Conservation (phyloP, 2,797 vertebrate species). For the Typhlichthys eigenmanni region DNA sequence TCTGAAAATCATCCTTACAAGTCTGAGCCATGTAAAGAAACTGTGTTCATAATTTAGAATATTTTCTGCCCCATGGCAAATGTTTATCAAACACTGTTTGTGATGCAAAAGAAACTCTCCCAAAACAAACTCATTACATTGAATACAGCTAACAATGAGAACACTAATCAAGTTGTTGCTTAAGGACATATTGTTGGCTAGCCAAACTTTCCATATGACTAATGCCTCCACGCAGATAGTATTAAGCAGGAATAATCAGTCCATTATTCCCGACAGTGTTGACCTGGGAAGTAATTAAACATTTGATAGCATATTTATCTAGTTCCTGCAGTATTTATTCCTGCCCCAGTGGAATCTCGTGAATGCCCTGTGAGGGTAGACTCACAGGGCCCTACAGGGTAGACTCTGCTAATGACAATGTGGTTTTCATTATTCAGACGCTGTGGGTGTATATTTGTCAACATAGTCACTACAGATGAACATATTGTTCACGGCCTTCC, state of each 20-base stretch:
- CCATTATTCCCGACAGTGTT: slow-evolving; percentile 50
- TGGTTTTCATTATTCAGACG: slow-evolving; percentile 35
- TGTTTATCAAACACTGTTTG: slow-evolving; percentile 27
- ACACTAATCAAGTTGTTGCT: slow-evolving; percentile 33
- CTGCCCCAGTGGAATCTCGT: slow-evolving; percentile 33
- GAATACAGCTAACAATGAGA: slow-evolving; percentile 11
- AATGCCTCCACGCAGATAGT: slow-evolving; percentile 28
- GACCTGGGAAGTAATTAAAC: slow-evolving; percentile 62
- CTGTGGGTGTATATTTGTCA: slow-evolving; percentile 27
- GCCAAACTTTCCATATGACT: slow-evolving; percentile 34
- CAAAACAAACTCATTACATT: slow-evolving; percentile 33
- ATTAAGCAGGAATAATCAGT: slow-evolving; percentile 44
- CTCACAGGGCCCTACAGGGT: slow-evolving; percentile 33
- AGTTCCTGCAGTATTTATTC: slow-evolving; percentile 50
- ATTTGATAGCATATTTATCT: slow-evolving; percentile 63
- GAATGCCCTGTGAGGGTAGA: no score
- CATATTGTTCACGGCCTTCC: neutral
- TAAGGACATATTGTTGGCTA: slow-evolving; percentile 30
- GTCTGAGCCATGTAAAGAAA: neutral
- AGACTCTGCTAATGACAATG: slow-evolving; percentile 28
- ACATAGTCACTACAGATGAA: slow-evolving; percentile 36
- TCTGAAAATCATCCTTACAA: no score
- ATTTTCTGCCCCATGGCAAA: slow-evolving; percentile 14
- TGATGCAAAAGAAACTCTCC: neutral
- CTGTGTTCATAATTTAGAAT: slow-evolving; percentile 13